Evolutionary conservation across 1,140 invertebrate genomes (phyloP).

Genomic region (Achatina immaculata): DNA sequence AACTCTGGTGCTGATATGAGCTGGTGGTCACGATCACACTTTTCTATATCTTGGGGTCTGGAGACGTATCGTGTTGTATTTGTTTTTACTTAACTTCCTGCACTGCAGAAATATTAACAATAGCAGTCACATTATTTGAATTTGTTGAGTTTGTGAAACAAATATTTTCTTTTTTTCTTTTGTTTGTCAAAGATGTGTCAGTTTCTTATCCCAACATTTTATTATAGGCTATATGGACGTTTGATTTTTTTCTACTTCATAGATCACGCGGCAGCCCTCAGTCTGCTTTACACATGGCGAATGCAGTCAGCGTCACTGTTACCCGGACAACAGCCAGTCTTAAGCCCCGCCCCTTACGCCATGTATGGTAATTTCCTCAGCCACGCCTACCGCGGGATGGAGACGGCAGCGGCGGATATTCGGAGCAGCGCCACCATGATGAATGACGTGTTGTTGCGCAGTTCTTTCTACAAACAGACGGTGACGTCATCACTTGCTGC

Average conservation of each 20-base stretch:
- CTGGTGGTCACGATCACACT: too few species aligned
- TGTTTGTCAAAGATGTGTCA: too few species aligned
- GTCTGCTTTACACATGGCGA: conserved; percentile 35
- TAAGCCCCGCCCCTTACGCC: conserved; percentile 27
- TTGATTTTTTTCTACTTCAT: conserved; percentile 1
- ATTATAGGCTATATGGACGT: too few species aligned
- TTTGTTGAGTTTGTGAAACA: too few species aligned
- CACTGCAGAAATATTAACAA: too few species aligned
- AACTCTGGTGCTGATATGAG: too few species aligned
- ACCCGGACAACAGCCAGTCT: conserved; percentile 29
- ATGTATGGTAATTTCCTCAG: conserved; percentile 30
- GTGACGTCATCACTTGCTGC: conserved; percentile 32
- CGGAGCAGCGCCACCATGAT: conserved; percentile 22
- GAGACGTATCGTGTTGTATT: too few species aligned
- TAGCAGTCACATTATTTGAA: too few species aligned
- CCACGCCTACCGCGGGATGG: conserved; percentile 35
- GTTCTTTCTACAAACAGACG: conserved; percentile 36
- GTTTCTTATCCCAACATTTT: too few species aligned
- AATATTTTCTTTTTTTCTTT: too few species aligned
- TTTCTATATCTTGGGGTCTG: too few species aligned
- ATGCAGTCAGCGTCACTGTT: conserved; percentile 40
- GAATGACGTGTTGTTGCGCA: conserved; percentile 34
- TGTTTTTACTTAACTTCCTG: too few species aligned
- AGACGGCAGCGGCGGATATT: conserved; percentile 28
- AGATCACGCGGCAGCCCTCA: conserved; percentile 38